Conservation (phyloP, 2,888 invertebrate genomes). For the Lasioglossum calceatum region DNA sequence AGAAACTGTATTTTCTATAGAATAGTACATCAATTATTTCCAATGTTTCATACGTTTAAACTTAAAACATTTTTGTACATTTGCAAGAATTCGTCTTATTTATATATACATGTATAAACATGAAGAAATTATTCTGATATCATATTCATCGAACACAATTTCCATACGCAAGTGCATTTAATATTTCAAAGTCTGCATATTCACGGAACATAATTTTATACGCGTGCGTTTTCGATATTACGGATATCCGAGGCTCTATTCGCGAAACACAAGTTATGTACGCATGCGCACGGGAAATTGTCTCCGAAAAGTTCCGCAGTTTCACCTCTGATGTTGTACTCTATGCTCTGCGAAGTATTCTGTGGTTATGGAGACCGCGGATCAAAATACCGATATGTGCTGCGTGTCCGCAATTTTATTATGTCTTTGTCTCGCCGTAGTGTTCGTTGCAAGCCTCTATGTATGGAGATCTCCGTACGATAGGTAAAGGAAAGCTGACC, state of each 20-base stretch:
- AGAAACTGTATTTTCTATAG: not conserved
- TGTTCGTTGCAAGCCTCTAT: conserved; percentile 95
- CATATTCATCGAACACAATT: not conserved
- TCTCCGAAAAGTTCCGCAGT: not conserved
- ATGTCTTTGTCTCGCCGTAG: conserved; percentile 91
- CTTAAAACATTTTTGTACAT: not conserved
- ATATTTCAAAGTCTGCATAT: not conserved
- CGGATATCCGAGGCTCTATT: not conserved
- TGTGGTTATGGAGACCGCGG: conserved; percentile 76
- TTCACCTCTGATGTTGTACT: not conserved
- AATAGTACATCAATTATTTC: not conserved
- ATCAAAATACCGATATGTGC: conserved; percentile 80
- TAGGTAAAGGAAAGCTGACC: conserved; percentile 86
- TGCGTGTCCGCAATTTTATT: conserved; percentile 89
- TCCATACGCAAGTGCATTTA: not conserved
- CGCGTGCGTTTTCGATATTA: not conserved
- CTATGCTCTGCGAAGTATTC: not conserved
- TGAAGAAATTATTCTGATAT: not conserved
- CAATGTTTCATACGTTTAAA: no score
- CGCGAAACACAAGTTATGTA: not conserved
- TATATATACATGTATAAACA: not conserved
- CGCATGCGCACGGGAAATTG: not conserved
- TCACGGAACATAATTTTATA: not conserved
- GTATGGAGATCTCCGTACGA: conserved; percentile 92
- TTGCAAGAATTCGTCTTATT: not conserved